Conservation (phyloP, 2,113 vertebrate genomes). For the Serilophus lunatus region DNA sequence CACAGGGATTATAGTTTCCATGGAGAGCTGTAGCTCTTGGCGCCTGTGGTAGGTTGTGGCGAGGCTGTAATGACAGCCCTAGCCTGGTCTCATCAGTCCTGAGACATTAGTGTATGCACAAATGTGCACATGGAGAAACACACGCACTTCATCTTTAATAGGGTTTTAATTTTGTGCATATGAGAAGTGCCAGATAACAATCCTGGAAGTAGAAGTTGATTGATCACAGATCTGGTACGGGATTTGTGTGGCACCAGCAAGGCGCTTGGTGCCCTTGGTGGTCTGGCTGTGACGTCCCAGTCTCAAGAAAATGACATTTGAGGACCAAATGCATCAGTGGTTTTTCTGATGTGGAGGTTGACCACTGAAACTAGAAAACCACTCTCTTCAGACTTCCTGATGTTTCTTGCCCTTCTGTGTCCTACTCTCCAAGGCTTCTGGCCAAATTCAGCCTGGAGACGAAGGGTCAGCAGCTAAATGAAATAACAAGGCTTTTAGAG, state of each 20-base stretch:
- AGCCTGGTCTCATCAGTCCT: accelerated
- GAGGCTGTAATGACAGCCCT: conserved; percentile 3
- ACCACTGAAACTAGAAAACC: background rate
- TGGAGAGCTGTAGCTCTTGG: conserved; percentile 33
- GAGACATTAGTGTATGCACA: accelerated
- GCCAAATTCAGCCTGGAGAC: background rate
- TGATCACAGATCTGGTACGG: background rate
- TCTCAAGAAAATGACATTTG: background rate
- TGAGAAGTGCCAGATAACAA: background rate
- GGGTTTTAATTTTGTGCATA: background rate
- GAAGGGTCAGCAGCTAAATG: background rate
- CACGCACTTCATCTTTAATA: background rate
- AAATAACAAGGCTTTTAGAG: background rate
- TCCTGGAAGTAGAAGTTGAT: background rate
- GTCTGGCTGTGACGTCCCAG: background rate
- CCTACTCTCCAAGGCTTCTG: background rate
- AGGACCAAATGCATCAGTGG: background rate
- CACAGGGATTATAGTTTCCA: conserved; percentile 54
- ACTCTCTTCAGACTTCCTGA: background rate
- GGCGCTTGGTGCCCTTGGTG: background rate
- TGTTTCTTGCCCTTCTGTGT: background rate
- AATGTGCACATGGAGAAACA: accelerated
- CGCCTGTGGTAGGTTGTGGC: conserved; percentile 14
- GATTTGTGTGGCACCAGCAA: background rate
- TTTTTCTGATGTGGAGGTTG: conserved; percentile 11